These are phyloP conservation scores for Dilophus febrilis DNA, from an alignment of 2,888 invertebrate genomes.

Conservation along the genomic window DNA sequence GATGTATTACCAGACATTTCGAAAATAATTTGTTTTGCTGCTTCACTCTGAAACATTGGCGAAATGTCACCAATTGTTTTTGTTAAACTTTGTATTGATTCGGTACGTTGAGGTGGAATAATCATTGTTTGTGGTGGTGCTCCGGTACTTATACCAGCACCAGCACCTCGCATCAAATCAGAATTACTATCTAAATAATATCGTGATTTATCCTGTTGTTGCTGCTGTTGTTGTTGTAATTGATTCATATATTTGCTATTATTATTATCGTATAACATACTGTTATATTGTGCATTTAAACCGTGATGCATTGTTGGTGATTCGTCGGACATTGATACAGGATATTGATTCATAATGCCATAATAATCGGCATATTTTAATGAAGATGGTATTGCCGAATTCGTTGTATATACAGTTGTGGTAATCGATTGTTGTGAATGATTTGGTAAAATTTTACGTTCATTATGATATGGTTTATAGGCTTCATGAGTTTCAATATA, in stretches of 20 bases:
- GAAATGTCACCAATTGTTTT: slow-evolving; percentile 40
- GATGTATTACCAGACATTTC: slow-evolving; percentile 44
- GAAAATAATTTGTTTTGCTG: slow-evolving; percentile 69
- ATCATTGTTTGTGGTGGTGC: not conserved
- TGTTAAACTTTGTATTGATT: slow-evolving; percentile 27
- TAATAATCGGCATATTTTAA: slow-evolving; percentile 16
- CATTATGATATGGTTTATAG: slow-evolving; percentile 4
- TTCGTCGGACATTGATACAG: slow-evolving; percentile 18
- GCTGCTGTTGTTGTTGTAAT: not conserved
- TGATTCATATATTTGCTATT: slow-evolving; percentile 4
- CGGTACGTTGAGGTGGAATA: slow-evolving; percentile 19
- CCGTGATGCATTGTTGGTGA: not conserved
- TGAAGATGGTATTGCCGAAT: slow-evolving; percentile 10
- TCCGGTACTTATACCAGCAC: no score
- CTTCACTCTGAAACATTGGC: slow-evolving; percentile 72
- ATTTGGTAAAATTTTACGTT: slow-evolving; percentile 1
- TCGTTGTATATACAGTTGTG: slow-evolving; percentile 1
- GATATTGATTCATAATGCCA: slow-evolving; percentile 12
- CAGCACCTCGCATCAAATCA: no score
- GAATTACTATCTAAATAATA: not conserved
- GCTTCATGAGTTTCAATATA: slow-evolving; percentile 13
- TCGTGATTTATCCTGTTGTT: slow-evolving; percentile 8
- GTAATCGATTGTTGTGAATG: slow-evolving; percentile 3
- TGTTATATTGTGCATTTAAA: no score
- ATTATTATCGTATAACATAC: slow-evolving; percentile 15